These are phyloP conservation scores for Pundamilia nyererei DNA, from an alignment of 2,113 vertebrate genomes.

Conservation along the genomic window DNA sequence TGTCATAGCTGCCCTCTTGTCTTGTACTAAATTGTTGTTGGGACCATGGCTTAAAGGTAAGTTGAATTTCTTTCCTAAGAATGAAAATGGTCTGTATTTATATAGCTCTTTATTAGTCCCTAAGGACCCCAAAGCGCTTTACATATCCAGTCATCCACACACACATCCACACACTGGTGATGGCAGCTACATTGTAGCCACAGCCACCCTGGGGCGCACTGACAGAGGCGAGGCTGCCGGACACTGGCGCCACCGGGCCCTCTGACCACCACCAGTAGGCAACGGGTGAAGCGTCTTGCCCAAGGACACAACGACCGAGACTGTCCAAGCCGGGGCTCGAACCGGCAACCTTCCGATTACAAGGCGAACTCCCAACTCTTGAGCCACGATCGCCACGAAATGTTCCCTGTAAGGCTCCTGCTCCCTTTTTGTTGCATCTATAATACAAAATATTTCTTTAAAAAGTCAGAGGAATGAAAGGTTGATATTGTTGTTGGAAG, in stretches of 20 bases:
- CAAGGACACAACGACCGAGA: neutral
- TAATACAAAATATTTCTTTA: neutral
- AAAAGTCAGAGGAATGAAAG: neutral
- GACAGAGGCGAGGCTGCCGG: neutral
- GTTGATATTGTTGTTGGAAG: neutral
- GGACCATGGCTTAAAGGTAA: constrained; percentile 15
- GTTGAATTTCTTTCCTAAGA: neutral
- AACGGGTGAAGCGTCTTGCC: fast-evolving
- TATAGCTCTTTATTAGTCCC: fast-evolving
- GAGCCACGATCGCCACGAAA: fast-evolving
- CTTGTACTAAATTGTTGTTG: neutral
- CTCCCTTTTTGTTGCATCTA: neutral
- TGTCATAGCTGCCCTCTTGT: neutral
- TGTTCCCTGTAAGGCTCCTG: neutral
- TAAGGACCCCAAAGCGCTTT: fast-evolving
- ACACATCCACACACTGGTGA: fast-evolving
- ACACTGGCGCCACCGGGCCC: neutral
- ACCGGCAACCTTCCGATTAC: fast-evolving
- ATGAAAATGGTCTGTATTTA: neutral
- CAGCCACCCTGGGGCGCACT: fast-evolving
- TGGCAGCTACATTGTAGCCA: neutral
- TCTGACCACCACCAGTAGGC: neutral
- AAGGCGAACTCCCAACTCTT: fast-evolving
- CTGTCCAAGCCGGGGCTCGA: fast-evolving
- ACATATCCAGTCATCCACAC: neutral